Evolutionary conservation across 1,140 invertebrate species (phyloP).

Genomic region (Heliconius nattereri): DNA sequence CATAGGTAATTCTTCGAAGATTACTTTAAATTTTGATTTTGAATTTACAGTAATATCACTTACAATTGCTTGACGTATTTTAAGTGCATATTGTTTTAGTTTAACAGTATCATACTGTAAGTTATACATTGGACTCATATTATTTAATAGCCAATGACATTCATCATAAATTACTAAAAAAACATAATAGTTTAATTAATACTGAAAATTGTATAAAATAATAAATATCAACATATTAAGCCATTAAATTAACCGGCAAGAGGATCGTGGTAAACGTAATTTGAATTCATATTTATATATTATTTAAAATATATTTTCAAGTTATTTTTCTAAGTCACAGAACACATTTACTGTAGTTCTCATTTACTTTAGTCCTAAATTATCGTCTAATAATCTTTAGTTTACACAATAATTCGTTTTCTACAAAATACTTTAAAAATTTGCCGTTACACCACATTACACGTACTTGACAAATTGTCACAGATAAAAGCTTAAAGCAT

Average conservation of each 20-base stretch:
- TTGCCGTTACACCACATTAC: background rate
- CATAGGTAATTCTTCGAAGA: constrained; percentile 58
- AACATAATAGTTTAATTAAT: background rate
- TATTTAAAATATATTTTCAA: background rate
- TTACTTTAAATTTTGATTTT: constrained; percentile 56
- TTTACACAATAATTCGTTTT: background rate
- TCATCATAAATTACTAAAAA: constrained; percentile 75
- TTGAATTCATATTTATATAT: background rate
- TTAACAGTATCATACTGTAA: constrained; percentile 66
- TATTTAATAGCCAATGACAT: constrained; percentile 63
- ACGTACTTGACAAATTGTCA: background rate
- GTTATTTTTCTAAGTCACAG: background rate
- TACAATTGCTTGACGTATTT: constrained; percentile 66
- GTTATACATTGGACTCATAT: constrained; percentile 70
- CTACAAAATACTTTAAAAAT: background rate
- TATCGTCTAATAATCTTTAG: background rate
- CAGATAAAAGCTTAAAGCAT: background rate
- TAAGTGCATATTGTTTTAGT: constrained; percentile 74
- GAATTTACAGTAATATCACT: constrained; percentile 51
- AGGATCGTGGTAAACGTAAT: constrained; percentile 48
- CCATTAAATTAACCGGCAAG: constrained; percentile 50
- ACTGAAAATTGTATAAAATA: background rate
- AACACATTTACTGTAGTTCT: no score
- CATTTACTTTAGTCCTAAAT: background rate
- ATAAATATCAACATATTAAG: constrained; percentile 11